A percentile compares a stretch with the other conserved stretches of the same genome.
Conservation (phyloP, 2,888 invertebrate species). For the Leucoma salicis region DNA sequence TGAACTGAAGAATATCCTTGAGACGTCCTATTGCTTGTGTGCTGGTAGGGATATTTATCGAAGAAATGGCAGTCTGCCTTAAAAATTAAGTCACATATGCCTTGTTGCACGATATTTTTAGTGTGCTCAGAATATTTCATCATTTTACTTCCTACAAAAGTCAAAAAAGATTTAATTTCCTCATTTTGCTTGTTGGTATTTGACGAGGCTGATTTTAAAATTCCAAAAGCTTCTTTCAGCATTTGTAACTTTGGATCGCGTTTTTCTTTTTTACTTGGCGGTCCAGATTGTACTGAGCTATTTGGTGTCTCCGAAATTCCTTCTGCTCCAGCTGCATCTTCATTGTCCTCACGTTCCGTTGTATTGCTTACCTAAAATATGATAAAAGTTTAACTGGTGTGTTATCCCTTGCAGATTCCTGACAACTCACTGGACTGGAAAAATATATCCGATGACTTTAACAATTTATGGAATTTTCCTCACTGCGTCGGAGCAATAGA, state of each 20-base stretch:
- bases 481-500: conserved; percentile 15
- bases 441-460: conserved; percentile 5
- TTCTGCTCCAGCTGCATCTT: conserved; percentile 11
- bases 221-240: conserved; percentile 4
- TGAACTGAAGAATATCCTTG: conserved; percentile 12
- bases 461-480: conserved; percentile 12
- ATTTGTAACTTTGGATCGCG: conserved; percentile 8
- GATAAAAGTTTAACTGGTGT: conserved; percentile 2
- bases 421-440: conserved; percentile 7
- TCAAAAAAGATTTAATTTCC: conserved; percentile 8
- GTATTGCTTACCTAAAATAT: conserved; percentile 9
- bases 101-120: conserved; percentile 4
- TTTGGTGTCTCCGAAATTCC: conserved; percentile 7
- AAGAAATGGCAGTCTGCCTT: conserved; percentile 10
- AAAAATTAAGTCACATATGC: conserved; percentile 10
- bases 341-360: conserved; percentile 10
- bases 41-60: conserved; percentile 11
- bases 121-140: conserved; percentile 5
- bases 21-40: conserved; percentile 10
- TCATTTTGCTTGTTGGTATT: conserved; percentile 2
- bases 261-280: conserved; percentile 9
- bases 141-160: conserved; percentile 7
- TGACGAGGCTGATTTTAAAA: too few relatives aligned
- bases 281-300: conserved; percentile 9
- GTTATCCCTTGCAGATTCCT: conserved; percentile 8